phyloP scores from a whole-genome alignment of 2,888 invertebrate species.

The Drosophila tripunctata region DNA sequence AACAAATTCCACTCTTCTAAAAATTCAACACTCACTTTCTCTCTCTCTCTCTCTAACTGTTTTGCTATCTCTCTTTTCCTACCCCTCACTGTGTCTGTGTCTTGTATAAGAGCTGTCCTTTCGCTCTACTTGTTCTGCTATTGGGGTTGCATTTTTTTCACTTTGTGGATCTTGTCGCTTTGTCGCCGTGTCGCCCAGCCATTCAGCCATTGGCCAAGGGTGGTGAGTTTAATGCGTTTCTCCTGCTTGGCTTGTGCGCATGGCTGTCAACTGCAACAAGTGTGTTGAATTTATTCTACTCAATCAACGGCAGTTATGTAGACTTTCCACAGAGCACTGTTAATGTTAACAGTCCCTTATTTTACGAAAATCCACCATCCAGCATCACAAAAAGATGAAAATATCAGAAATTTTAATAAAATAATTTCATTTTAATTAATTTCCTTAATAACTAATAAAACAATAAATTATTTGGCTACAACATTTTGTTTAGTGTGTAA shows the following conservation, averaged over 20 bases:
- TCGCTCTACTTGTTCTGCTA: neutral
- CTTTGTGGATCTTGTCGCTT: constrained; percentile 61
- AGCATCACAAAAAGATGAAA: too few species aligned
- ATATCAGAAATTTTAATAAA: neutral
- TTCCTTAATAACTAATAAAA: too few species aligned
- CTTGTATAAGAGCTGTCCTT: constrained; percentile 59
- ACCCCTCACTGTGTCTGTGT: constrained; percentile 20
- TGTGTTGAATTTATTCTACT: constrained; percentile 49
- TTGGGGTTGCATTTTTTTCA: constrained; percentile 27
- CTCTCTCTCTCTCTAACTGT: neutral
- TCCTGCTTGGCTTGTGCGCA: constrained; percentile 54
- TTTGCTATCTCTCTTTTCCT: too few species aligned
- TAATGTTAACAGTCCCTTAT: constrained; percentile 10
- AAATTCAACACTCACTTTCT: too few species aligned
- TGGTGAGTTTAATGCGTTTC: constrained; percentile 52
- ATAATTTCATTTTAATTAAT: too few species aligned
- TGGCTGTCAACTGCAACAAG: constrained; percentile 57
- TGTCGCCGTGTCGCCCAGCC: constrained; percentile 64
- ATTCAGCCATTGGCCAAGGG: constrained; percentile 68
- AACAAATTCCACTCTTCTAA: constrained; percentile 58
- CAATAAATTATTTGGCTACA: too few species aligned
- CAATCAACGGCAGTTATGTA: constrained; percentile 35
- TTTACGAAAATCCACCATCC: too few species aligned
- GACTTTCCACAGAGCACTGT: constrained; percentile 33
- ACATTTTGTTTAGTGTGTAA: too few species aligned